Base-by-base conservation (phyloP, 2,113 vertebrate genomes). In the Dasypus novemcinctus region DNA sequence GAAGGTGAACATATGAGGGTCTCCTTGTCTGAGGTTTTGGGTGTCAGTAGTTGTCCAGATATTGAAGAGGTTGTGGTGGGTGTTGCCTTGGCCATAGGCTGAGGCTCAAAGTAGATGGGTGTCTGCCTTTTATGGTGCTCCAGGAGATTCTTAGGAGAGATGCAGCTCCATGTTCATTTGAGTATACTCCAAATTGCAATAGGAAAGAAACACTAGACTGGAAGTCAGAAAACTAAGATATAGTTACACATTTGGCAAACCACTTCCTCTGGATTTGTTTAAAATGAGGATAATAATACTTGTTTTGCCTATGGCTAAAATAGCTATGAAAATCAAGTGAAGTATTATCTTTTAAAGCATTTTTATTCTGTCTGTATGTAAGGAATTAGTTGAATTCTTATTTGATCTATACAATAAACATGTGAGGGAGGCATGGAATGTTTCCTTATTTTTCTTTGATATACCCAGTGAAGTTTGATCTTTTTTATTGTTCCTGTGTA, bases 381-480 rank as follows among this genome's bases (percentile, higher is more conserved):
- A 80, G 38, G 52, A 92, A 93, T 94, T 92, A 76, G 29, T 72
- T 87, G 21, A 33, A 80, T 84, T 92, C 41, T 68, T 92, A 66
- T 66, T 87, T 49, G 46, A 49, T 7, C 46, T 49, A 49, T 9
- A 49, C 46, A 49, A 49, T 11, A 49, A 49, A 7, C 21, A 41
- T 64, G 75, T 90, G 57, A 94, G 43, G 46, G 43, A 79, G 80
- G 64, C 64, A 54, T 61, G 25, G 38, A 9, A 64, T 36, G 38
- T 84, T 91, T 93, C 78, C 69, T 93, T 78, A 82, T 31, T 97
- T 90, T 93, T 85, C 72, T 96, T 78, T 86, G 80, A 38, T 76
- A 52, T 95, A 33, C 31, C 81, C 31, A 78, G 84, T 29, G 92
- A 85, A 93, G 15, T 89, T 95, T 64, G 25, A 83, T 78, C 31